Percentiles rank a stretch among this genome's conserved stretches.
These are phyloP conservation scores for Craterocephalus amniculus DNA, from an alignment of 2,797 vertebrate species.

Conservation along the genomic window DNA sequence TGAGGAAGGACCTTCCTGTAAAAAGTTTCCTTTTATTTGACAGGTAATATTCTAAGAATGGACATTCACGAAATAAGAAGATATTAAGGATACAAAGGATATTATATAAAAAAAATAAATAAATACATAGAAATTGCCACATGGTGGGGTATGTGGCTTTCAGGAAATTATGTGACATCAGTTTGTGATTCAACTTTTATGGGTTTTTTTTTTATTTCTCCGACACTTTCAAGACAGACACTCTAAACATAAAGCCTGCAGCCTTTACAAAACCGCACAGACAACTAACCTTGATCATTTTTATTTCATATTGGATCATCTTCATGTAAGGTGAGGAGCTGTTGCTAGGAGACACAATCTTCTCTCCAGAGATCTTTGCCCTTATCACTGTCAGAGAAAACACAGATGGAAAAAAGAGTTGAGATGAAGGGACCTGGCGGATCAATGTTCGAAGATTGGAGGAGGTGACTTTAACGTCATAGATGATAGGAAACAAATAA, in stretches of 20 bases:
- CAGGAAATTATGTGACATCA: neutral
- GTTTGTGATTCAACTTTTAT: neutral
- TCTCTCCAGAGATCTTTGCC: constrained; percentile 91
- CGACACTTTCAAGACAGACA: neutral
- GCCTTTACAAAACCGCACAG: neutral
- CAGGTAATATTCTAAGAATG: neutral
- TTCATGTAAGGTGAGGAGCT: constrained; percentile 87
- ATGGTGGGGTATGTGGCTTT: neutral
- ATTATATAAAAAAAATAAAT: neutral
- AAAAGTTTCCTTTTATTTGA: constrained; percentile 5
- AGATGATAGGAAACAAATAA: constrained; percentile 27
- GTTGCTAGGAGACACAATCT: constrained; percentile 88
- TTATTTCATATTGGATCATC: constrained; percentile 94
- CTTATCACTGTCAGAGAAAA: constrained; percentile 85
- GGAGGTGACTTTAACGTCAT: constrained; percentile 2
- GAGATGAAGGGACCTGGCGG: constrained; percentile 15
- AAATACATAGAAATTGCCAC: too few species aligned
- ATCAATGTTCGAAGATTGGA: constrained; percentile 18
- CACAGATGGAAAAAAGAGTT: constrained; percentile 27
- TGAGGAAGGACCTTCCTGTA: neutral
- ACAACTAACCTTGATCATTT: constrained; percentile 93
- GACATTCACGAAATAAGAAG: neutral
- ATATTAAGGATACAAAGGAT: neutral
- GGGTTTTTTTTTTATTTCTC: constrained; percentile 6
- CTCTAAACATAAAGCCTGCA: neutral